Percentiles rank a stretch among this genome's conserved stretches.
Evolutionary conservation across 2,113 vertebrate species (phyloP).

Genomic region (Isurus oxyrinchus): DNA sequence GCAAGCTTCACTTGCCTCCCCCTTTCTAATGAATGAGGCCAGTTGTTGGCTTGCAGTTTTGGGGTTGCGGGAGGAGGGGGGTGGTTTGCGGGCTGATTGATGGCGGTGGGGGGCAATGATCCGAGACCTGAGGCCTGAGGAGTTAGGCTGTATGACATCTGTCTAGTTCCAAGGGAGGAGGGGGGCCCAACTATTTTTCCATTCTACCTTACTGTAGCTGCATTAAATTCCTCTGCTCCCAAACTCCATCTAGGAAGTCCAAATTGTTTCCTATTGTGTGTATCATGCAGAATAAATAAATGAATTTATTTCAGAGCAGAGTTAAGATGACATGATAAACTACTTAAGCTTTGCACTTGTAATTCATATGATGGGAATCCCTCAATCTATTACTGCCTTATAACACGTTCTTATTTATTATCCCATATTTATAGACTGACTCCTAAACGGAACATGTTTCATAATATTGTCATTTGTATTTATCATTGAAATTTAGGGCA

Average conservation of each 20-base stretch:
- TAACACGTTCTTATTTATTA: not conserved
- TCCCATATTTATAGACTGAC: not conserved
- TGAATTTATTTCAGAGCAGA: conserved; percentile 1
- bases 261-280: not conserved
- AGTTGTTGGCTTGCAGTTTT: not conserved
- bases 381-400: not conserved
- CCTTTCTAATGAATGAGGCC: not conserved
- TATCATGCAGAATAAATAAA: conserved; percentile 18
- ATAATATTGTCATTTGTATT: conserved; percentile 21
- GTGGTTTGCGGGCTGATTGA: no score
- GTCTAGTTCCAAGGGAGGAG: not conserved
- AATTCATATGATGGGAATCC: not conserved
- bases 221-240: not conserved
- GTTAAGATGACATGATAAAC: conserved; percentile 16
- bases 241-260: not conserved
- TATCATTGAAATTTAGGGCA: conserved; percentile 19
- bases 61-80: not conserved
- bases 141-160: not conserved
- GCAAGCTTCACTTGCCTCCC: not conserved
- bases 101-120: not conserved
- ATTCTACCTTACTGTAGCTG: not conserved
- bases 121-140: not conserved
- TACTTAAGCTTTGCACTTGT: not conserved
- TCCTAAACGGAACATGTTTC: not conserved
- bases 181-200: not conserved